phyloP scores from a whole-genome alignment of 2,888 invertebrate genomes.

The Stenichneumon culpator region DNA sequence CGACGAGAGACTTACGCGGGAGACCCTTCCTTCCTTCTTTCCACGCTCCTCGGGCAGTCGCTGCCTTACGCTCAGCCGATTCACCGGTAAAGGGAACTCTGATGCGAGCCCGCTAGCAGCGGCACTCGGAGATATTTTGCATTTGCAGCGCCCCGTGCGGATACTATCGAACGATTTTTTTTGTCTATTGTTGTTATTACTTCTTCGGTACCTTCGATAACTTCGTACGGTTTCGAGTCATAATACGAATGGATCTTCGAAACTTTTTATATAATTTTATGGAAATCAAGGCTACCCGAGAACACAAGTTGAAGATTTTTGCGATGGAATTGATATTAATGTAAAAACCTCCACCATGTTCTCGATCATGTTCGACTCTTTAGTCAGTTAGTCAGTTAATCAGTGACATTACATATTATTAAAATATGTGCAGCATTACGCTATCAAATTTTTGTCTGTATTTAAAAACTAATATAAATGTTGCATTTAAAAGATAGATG shows the following conservation, averaged over 20 bases:
- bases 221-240: background rate
- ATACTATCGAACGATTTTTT: background rate
- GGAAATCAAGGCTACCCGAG: background rate
- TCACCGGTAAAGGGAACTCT: background rate
- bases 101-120: background rate
- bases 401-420: background rate
- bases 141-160: background rate
- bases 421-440: background rate
- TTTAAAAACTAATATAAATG: background rate
- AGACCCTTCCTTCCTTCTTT: constrained; percentile 3
- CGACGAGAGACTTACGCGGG: background rate
- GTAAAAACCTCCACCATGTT: background rate
- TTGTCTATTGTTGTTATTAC: background rate
- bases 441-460: too few species aligned
- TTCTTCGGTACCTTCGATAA: background rate
- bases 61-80: background rate
- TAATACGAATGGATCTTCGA: background rate
- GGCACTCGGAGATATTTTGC: background rate
- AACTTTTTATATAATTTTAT: background rate
- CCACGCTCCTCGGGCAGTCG: constrained; percentile 9
- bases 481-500: background rate
- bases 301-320: background rate
- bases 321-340: background rate
- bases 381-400: background rate
- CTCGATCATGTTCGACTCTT: background rate